phyloP scores from a whole-genome alignment of 2,113 vertebrate species.

The Macroglossus sobrinus region DNA sequence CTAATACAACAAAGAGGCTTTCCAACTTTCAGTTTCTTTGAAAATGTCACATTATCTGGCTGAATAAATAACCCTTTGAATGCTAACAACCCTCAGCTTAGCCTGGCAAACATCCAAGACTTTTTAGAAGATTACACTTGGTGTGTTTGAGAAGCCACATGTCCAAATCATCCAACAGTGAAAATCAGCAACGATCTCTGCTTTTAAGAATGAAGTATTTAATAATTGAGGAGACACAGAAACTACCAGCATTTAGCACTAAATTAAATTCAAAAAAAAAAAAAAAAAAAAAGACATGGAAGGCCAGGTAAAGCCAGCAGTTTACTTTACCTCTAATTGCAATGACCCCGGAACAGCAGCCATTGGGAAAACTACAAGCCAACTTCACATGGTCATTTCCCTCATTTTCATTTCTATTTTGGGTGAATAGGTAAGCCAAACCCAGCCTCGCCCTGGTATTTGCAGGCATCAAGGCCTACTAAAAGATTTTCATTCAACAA shows the following conservation, averaged over 20 bases:
- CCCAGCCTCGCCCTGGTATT: not conserved
- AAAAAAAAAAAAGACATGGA: not conserved
- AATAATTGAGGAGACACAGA: not conserved
- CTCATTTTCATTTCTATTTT: not conserved
- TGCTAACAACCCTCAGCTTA: not conserved
- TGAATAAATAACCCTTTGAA: not conserved
- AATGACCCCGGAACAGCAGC: not conserved
- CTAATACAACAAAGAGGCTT: not conserved
- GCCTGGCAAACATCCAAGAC: not conserved
- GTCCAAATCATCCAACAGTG: not conserved
- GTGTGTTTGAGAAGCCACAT: not conserved
- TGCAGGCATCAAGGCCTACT: not conserved
- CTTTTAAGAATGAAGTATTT: constrained; percentile 29
- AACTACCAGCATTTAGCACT: not conserved
- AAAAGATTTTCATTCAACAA: not conserved
- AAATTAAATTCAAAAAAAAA: not conserved
- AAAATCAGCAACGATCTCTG: not conserved
- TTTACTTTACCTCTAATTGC: not conserved
- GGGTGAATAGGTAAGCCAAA: not conserved
- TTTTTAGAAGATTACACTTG: not conserved
- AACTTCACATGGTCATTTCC: not conserved
- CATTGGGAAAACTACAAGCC: not conserved
- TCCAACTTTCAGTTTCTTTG: not conserved
- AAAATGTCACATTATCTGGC: not conserved
- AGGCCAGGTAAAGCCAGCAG: not conserved